Evolutionary conservation across 2,797 vertebrate species (phyloP), one percentile per base, ranked within the genome.

Genomic region (Buceros bicornis): DNA sequence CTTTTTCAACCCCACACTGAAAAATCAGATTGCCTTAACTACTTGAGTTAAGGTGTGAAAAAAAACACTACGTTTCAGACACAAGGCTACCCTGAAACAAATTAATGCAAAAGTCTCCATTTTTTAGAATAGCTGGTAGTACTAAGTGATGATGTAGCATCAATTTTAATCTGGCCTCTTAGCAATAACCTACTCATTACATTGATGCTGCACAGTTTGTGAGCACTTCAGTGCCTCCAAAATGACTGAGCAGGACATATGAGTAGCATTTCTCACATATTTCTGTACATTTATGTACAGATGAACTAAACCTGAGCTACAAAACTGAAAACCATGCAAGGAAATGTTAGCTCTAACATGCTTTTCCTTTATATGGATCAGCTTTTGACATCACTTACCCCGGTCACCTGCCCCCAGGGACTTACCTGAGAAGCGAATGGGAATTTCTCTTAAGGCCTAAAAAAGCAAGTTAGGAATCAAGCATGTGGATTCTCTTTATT

Each of bases 41-140:
- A 58, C 57, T n/a, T 37, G 24, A 91, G 35, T 3, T 76, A 71
- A 88, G 43, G 14, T 76, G 11, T 43, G 40, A 35, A 74, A 29
- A 79, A 51, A 45, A 91, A 48, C 17, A 56, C 29, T 24, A 29
- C 19, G 25, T 79, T 72, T 94, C 51, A 87, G 66, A 86, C n/a
- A 67, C 13, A 82, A 69, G 25, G 51, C 54, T 64, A 79, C 40
- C 5, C 16, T 86, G 37, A 93, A 84, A 69, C 40, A 83, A 87
- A 93, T 83, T 47, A 88, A 86, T 87, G 79, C 0, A 16, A 79
- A 93, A 76, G 57, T 61, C 24, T 76, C 70, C 0, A 29, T 53
- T 84, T 71, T 84, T 76, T 17, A 94, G 33, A 78, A 76, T 42
- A 86, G 51, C 47, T 90, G 83, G 89, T 89, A 79, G 33, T 58